Evolutionary conservation across 2,797 vertebrate genomes (phyloP), one percentile per base, ranked within the genome.

Genomic region (Babyrousa celebensis): DNA sequence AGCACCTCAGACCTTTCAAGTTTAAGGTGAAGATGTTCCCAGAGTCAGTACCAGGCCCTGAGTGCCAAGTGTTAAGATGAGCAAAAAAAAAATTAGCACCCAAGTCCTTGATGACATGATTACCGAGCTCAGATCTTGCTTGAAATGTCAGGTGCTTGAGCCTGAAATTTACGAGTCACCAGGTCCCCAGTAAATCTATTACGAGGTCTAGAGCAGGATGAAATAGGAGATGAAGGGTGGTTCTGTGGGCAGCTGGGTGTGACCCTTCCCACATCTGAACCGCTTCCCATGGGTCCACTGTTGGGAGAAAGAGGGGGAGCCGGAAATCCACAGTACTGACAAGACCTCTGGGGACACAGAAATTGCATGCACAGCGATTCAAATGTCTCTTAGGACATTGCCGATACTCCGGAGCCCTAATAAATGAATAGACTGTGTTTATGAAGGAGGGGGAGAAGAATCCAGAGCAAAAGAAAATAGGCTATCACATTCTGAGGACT

Each of bases 11-110:
- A 82, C 54, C 58, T 93, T 89, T 95, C 63, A 74, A 93, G 56
- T 72, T 84, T 65, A 63, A 93, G 83, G 65, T 27, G 54, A 84
- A 83, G 75, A 78, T 91, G 62, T 77, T 96, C 63, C 82, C 85
- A 96, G 72, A 86, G 94, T 96, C 89, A 91, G 92, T 65, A 92
- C 29, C 36, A 80, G 20, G n/a, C 7, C 48, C 92, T 89, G 62
- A 93, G 43, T 25, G 27, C 36, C 70, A 77, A 77, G 15, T 25
- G 12, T 52, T 86, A 91, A 94, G 48, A 67, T 48, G 58, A 88
- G 54, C 56, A 68, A 63, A 68, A 43, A 62, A 89, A 93, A 75
- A 75, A 29, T 48, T 48, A 10, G 43, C n/a, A 65, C 67, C 84
- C 65, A 23, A 74, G 27, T 58, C 67, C 91, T 75, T 62, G 58